A percentile compares a stretch with the other conserved stretches of the same genome.
Evolutionary conservation across 2,113 vertebrate genomes (phyloP).

Genomic region (Monopterus albus): DNA sequence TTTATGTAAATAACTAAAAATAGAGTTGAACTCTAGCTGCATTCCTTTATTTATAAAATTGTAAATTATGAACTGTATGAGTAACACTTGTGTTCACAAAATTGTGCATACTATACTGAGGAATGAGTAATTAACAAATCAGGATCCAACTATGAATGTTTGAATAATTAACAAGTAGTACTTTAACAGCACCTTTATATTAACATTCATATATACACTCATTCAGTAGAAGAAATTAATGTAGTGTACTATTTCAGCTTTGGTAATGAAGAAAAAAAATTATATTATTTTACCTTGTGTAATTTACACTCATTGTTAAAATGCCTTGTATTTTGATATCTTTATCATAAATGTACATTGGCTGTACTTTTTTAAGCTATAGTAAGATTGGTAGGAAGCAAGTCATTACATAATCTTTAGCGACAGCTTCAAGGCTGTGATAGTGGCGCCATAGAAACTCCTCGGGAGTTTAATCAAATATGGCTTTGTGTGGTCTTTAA

Average conservation of each 20-base stretch:
- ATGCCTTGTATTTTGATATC: neutral
- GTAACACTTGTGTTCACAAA: neutral
- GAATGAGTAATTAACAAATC: neutral
- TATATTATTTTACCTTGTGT: too few species aligned
- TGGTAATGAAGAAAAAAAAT: too few species aligned
- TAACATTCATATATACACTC: too few species aligned
- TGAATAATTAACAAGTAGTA: too few species aligned
- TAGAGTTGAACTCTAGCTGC: neutral
- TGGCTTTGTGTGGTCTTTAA: constrained; percentile 59
- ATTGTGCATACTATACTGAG: neutral
- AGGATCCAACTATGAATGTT: neutral
- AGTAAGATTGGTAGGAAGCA: constrained; percentile 16
- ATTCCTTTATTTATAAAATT: too few species aligned
- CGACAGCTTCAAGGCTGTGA: constrained; percentile 44
- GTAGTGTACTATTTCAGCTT: too few species aligned
- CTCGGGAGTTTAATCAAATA: constrained; percentile 65
- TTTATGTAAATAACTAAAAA: neutral
- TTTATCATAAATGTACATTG: neutral
- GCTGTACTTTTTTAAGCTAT: neutral
- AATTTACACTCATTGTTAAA: too few species aligned
- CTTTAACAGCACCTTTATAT: too few species aligned
- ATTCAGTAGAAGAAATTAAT: too few species aligned
- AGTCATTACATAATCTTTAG: constrained; percentile 34
- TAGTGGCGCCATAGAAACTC: constrained; percentile 60
- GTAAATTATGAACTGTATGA: too few species aligned